These are phyloP conservation scores for Ailuropoda melanoleuca DNA, from an alignment of 2,113 vertebrate genomes.

Conservation along the genomic window DNA sequence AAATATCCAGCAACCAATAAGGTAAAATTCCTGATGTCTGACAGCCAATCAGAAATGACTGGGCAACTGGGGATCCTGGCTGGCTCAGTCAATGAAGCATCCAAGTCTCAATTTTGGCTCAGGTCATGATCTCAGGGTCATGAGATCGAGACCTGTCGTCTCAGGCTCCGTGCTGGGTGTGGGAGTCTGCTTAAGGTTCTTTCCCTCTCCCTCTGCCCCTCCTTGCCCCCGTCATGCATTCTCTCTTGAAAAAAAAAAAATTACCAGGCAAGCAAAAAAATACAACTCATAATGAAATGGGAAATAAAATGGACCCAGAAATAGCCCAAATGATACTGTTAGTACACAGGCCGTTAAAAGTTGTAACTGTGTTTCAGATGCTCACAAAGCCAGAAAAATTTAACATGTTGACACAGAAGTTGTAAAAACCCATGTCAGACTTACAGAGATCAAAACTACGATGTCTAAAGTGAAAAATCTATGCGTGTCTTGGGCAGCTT, in stretches of 20 bases:
- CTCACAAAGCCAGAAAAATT: background rate
- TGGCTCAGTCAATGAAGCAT: background rate
- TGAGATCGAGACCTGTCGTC: background rate
- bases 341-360: background rate
- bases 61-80: background rate
- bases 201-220: background rate
- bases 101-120: background rate
- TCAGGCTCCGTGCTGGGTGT: background rate
- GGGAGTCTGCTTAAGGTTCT: background rate
- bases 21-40: background rate
- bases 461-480: background rate
- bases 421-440: background rate
- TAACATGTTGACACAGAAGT: background rate
- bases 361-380: background rate
- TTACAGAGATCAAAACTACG: background rate
- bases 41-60: background rate
- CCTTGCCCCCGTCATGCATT: background rate
- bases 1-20: background rate
- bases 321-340: background rate
- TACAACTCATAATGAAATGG: background rate
- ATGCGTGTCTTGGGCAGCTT: background rate
- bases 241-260: background rate
- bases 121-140: background rate
- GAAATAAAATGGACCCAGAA: background rate
- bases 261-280: background rate